Evolutionary conservation across 2,888 invertebrate genomes (phyloP).

Genomic region (Pristionchus entomophagus): DNA sequence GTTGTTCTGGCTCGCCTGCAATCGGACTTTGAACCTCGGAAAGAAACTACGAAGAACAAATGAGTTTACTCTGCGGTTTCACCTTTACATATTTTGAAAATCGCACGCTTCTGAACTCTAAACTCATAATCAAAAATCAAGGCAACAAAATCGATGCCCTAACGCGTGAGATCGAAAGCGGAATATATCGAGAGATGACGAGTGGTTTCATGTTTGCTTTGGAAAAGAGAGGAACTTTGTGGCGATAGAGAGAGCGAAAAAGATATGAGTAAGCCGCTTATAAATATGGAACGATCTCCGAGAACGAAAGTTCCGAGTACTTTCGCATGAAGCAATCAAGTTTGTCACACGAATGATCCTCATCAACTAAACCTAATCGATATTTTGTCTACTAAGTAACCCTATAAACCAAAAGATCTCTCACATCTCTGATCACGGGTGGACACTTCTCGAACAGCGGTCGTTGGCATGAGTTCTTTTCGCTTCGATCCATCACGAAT

Average conservation of each 20-base stretch:
- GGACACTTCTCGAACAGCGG: conserved; percentile 55
- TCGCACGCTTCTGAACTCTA: no score
- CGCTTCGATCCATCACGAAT: conserved; percentile 49
- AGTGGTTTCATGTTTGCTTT: conserved; percentile 29
- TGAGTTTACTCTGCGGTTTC: no score
- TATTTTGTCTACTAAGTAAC: no score
- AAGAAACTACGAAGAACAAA: no score
- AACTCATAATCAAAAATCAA: not conserved
- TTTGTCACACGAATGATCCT: no score
- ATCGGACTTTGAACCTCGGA: no score
- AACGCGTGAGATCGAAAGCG: not conserved
- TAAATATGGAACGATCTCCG: not conserved
- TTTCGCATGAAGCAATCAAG: no score
- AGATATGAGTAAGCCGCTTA: not conserved
- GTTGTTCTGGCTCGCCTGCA: conserved; percentile 13
- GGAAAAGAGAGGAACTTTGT: not conserved
- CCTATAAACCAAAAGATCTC: no score
- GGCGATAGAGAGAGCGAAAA: not conserved
- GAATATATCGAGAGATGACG: not conserved
- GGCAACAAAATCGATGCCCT: not conserved
- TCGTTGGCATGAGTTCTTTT: conserved; percentile 54
- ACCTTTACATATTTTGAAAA: no score
- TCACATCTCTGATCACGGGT: conserved; percentile 54
- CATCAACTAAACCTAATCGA: no score
- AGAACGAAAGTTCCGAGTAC: not conserved